A percentile compares a stretch with the other conserved stretches of the same genome.
phyloP scores from a whole-genome alignment of 64 coral and sea anemone genomes.

The Astreopora myriophthalma region DNA sequence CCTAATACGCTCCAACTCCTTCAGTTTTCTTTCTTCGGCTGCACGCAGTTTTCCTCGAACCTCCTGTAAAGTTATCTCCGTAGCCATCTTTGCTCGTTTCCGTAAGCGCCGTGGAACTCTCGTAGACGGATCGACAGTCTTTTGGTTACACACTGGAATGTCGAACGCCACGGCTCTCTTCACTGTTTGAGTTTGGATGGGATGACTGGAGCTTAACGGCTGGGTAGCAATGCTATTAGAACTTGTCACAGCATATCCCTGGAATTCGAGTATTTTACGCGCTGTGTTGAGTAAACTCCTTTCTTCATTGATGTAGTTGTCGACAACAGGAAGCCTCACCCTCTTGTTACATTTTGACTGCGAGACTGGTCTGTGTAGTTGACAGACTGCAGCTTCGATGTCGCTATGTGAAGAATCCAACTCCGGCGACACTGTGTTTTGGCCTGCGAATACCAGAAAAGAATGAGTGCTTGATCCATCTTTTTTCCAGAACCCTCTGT shows the following conservation, averaged over 20 bases:
- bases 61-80: not conserved
- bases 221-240: not conserved
- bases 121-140: not conserved
- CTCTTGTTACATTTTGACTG: not conserved
- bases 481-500: not conserved
- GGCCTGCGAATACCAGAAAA: not conserved
- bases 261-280: not conserved
- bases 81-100: not conserved
- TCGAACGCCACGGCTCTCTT: not conserved
- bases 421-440: not conserved
- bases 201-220: not conserved
- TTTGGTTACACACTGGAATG: not conserved
- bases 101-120: not conserved
- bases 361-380: not conserved
- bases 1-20: not conserved
- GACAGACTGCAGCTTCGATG: not conserved
- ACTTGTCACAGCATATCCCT: not conserved
- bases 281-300: not conserved
- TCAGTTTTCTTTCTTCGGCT: slow-evolving; percentile 3
- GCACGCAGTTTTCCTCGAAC: not conserved
- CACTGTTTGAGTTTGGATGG: too few species aligned
- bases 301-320: not conserved
- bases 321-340: not conserved
- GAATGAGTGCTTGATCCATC: not conserved
- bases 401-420: not conserved